Evolutionary conservation across 1,140 invertebrate species (phyloP), one percentile per base, ranked within the genome.

Genomic region (Brachionus koreanus): DNA sequence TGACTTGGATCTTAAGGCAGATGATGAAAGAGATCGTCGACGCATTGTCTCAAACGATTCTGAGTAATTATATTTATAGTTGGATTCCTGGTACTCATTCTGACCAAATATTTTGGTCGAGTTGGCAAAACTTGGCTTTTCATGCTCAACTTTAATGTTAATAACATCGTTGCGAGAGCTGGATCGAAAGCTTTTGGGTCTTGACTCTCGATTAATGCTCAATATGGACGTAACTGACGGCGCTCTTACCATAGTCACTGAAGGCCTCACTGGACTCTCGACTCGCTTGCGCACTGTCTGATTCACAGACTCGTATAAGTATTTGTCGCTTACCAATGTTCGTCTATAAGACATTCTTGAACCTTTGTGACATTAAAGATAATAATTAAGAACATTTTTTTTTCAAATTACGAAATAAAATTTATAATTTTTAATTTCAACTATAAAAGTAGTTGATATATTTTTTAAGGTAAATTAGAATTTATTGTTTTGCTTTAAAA

Each of bases 71-170:
- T 74, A 74, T 49, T 46, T 74, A 46, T 46, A 46, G 19, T 49
- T 43, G 9, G 43, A 46, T 29, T 74, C 39, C 16, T 39, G 29
- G 37, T 7, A 19, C 16, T 69, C 7, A 6, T 69, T 65, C 13
- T 12, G 16, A 12, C 33, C 37, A 69, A 39, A 19, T n/a, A 19
- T 23, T 39, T 69, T 37, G 37, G 37, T 39, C 35, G 65, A 69
- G 19, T n/a, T 69, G 19, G 33, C 65, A 69, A 35, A 69, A 12
- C 37, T 69, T 69, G 33, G 16, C 3, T 46, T 29, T 12, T 74
- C 69, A 74, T 74, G 69, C 25, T 46, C 39, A 3, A 74, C 39
- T 46, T 74, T 74, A 39, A 74, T 74, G 13, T 74, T 46, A 25
- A 74, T 46, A 19, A 19, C 23, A 74, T 74, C 39, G 19, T 74